Conservation (phyloP, 92 coral and sea anemone genomes). For the Zoanthus solanderi region DNA sequence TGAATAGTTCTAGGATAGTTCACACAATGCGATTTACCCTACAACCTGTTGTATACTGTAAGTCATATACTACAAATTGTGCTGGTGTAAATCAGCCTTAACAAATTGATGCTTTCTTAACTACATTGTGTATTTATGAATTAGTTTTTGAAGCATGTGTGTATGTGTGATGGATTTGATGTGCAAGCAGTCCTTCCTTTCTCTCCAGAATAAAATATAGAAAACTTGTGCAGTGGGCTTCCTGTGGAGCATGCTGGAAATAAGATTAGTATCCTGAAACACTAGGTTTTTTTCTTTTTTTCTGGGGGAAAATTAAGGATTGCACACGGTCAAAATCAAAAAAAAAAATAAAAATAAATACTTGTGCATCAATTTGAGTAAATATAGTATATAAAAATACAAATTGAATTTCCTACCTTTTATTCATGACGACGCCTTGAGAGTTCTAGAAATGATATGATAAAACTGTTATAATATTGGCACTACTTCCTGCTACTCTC, state of each 20-base stretch:
- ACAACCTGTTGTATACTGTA: too few species aligned
- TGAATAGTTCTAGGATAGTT: too few species aligned
- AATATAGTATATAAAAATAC: constrained; percentile 15
- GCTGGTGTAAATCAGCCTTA: too few species aligned
- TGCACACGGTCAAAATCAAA: constrained; percentile 20
- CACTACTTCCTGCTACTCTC: constrained; percentile 22
- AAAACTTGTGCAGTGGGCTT: constrained; percentile 21
- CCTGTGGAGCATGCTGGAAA: constrained; percentile 20
- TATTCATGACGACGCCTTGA: constrained; percentile 21
- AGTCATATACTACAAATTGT: too few species aligned
- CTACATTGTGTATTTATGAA: too few species aligned
- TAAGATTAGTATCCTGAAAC: constrained; percentile 13
- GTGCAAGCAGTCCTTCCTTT: constrained; percentile 22
- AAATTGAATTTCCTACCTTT: constrained; percentile 18
- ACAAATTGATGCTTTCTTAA: too few species aligned
- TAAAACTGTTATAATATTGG: constrained; percentile 14
- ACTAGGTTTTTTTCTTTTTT: constrained; percentile 17
- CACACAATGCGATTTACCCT: too few species aligned
- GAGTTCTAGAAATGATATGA: constrained; percentile 19
- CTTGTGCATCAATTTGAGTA: constrained; percentile 20
- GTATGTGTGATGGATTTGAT: constrained; percentile 16
- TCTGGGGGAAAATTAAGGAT: constrained; percentile 20
- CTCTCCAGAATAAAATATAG: constrained; percentile 19
- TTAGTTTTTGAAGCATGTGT: neutral
- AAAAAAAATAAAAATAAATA: constrained; percentile 5